Percentiles rank a stretch among this genome's conserved stretches.
Conservation (phyloP, 2,113 vertebrate genomes). For the Coregonus clupeaformis region DNA sequence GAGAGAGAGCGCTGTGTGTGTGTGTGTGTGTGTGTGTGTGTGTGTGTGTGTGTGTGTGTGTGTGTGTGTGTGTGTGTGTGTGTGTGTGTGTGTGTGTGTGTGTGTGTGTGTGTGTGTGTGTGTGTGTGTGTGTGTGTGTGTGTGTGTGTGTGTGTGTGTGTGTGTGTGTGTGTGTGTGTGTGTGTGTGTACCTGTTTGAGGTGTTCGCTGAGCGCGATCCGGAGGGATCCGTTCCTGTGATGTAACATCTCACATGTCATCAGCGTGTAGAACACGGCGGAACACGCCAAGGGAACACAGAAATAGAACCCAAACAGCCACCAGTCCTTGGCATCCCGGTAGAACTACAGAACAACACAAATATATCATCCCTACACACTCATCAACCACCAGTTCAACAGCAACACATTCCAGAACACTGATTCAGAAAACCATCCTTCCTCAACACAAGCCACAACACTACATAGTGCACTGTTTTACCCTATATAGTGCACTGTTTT, state of each 20-base stretch:
- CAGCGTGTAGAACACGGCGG: slow-evolving; percentile 88
- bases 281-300: slow-evolving; percentile 87
- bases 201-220: slow-evolving; percentile 88
- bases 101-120: slow-evolving; percentile 83
- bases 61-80: slow-evolving; percentile 14
- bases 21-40: too few species aligned
- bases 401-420: too few species aligned
- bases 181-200: slow-evolving; percentile 84
- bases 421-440: too few species aligned
- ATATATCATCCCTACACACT: background rate
- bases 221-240: slow-evolving; percentile 85
- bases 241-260: slow-evolving; percentile 94
- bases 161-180: background rate
- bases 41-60: slow-evolving; percentile 1
- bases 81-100: background rate
- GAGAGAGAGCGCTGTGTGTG: too few species aligned
- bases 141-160: slow-evolving; percentile 10
- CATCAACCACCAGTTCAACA: background rate
- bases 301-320: slow-evolving; percentile 98
- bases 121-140: slow-evolving; percentile 4
- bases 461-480: too few species aligned
- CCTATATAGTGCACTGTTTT: too few species aligned
- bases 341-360: slow-evolving; percentile 76
- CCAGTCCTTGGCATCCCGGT: slow-evolving; percentile 88
- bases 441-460: too few species aligned